Conservation (phyloP, 1,140 invertebrate species). For the Amyelois transitella region DNA sequence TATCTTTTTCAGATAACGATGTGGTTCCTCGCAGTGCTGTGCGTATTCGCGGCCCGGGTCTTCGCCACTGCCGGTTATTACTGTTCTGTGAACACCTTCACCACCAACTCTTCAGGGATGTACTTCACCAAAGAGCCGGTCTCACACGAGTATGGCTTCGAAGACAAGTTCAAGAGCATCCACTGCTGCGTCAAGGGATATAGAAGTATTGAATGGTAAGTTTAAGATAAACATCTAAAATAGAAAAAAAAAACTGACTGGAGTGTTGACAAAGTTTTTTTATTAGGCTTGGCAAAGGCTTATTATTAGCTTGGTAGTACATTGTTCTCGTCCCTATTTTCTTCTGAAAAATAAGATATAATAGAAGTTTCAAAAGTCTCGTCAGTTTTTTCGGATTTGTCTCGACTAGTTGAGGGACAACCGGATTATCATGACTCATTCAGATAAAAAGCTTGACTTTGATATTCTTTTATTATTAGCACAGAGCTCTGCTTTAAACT, state of each 20-base stretch:
- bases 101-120: constrained; percentile 69
- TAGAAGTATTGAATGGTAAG: constrained; percentile 85
- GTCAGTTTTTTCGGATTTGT: no score
- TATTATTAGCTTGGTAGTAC: no score
- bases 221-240: constrained; percentile 19
- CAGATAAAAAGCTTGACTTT: no score
- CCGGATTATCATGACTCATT: no score
- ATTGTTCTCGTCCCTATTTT: no score
- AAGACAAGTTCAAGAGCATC: constrained; percentile 81
- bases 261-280: no score
- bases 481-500: no score
- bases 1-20: constrained; percentile 35
- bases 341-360: no score
- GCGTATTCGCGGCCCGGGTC: constrained; percentile 24
- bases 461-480: no score
- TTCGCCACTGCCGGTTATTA: constrained; percentile 43
- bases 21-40: constrained; percentile 36
- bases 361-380: no score
- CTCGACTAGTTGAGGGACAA: no score
- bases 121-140: constrained; percentile 83
- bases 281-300: no score
- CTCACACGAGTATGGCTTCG: constrained; percentile 78
- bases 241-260: neutral
- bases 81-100: constrained; percentile 60
- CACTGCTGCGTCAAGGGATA: constrained; percentile 85